A percentile compares a stretch with the other conserved stretches of the same genome.
Evolutionary conservation across 1,140 invertebrate species (phyloP).

Genomic region (Scaptodrosophila lebanonensis): DNA sequence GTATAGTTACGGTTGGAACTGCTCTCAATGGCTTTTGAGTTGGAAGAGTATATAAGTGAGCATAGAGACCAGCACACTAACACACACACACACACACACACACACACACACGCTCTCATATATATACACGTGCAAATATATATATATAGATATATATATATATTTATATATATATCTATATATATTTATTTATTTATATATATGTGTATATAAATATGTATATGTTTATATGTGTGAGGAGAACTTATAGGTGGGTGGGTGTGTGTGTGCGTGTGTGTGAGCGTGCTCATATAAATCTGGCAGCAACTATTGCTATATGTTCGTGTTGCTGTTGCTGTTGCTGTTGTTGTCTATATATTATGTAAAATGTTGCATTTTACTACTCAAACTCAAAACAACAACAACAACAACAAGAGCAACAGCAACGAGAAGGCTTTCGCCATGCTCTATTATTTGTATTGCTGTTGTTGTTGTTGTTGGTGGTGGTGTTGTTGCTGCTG

Average conservation of each 20-base stretch:
- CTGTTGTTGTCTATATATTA: constrained; percentile 49
- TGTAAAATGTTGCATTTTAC: constrained; percentile 69
- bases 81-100: not conserved
- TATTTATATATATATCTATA: not conserved
- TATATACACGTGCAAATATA: constrained; percentile 1
- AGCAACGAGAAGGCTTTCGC: not conserved
- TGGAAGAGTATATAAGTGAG: too few species aligned
- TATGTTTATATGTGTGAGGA: not conserved
- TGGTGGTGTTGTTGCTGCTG: constrained; percentile 21
- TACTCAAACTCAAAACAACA: too few species aligned
- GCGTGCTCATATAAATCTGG: constrained; percentile 30
- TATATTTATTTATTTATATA: constrained; percentile 14
- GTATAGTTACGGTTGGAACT: too few species aligned
- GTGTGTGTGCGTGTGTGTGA: constrained; percentile 13
- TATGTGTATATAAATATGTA: constrained; percentile 46
- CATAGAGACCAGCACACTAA: too few species aligned
- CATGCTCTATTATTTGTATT: too few species aligned
- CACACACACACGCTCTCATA: not conserved
- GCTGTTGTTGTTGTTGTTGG: constrained; percentile 12
- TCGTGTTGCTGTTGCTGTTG: not conserved
- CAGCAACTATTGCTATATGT: not conserved
- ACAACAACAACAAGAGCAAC: too few species aligned
- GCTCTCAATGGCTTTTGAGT: too few species aligned
- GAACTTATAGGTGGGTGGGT: too few species aligned
- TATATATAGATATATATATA: constrained; percentile 10